phyloP scores from a whole-genome alignment of 2,113 vertebrate genomes.

The Damaliscus lunatus region DNA sequence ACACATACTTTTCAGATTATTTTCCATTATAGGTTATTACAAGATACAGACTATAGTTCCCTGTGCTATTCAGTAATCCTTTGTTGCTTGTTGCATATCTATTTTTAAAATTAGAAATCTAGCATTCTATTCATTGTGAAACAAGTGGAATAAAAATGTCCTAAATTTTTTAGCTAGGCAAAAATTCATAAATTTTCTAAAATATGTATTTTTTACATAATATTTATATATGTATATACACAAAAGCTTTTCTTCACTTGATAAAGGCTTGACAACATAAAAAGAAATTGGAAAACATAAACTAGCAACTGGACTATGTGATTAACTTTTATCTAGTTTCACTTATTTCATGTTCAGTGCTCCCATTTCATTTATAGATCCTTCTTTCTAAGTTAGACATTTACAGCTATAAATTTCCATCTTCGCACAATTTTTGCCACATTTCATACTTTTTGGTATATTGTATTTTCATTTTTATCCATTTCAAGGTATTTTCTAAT shows the following conservation, averaged over 20 bases:
- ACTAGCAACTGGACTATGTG: background rate
- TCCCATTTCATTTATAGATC: background rate
- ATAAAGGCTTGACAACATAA: background rate
- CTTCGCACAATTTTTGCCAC: background rate
- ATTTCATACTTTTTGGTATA: background rate
- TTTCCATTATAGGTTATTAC: background rate
- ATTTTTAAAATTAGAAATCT: background rate
- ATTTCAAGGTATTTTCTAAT: background rate
- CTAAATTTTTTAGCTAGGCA: background rate
- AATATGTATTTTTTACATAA: background rate
- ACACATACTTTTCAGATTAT: background rate
- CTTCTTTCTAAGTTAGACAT: background rate
- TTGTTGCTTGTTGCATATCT: background rate
- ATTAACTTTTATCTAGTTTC: background rate
- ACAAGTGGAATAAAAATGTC: background rate
- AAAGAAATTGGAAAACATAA: background rate
- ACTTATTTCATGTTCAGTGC: background rate
- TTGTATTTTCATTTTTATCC: background rate
- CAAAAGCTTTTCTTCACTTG: background rate
- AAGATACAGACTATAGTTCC: background rate
- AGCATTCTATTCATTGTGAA: background rate
- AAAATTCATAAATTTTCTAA: background rate
- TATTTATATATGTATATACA: background rate
- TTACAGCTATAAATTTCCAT: background rate
- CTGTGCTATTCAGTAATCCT: background rate